Evolutionary conservation across 2,888 invertebrate species (phyloP), one percentile per base, ranked within the genome.

Genomic region (Atethmia centrago): DNA sequence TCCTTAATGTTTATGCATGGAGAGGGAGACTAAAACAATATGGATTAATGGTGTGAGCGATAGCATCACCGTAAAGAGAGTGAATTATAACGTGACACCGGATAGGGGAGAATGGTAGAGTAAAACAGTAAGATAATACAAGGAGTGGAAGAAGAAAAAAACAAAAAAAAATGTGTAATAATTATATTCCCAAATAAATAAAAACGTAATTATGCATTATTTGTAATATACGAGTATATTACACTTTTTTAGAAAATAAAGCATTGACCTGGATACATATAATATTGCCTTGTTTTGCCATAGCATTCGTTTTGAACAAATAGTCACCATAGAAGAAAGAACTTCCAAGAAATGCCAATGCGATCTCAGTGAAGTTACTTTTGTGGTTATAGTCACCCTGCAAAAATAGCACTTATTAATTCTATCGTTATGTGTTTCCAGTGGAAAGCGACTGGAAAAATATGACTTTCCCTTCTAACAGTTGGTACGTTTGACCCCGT

Each of bases 321-420:
- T 80, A 86, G 1, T 83, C 75, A 0, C 85, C 86, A 31, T 86
- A 86, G 53, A 86, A 86, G 72, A 86, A 86, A 10, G 79, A 70
- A 7, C 12, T 65, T 0, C 86, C 83, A 10, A 82, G 79, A 53
- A 86, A 85, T 56, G 64, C 59, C 10, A 67, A 19, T 0, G 68
- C 56, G 0, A 62, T 19, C 8, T 77, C 66, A 10, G 77, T 85
- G 47, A 71, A 75, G 49, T 86, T 85, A 0, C 64, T 16, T 56
- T 28, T 65, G 61, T 21, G 76, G 28, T 28, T 19, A 25, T 71
- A 76, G 19, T 70, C 8, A 1, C 79, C 74, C 85, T 86, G 86
- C 0, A 85, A 82, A 74, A 16, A 59, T 55, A 71, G 14, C 1
- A 21, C 9, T 8, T 14, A 10, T 10, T 2, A n/a, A 61, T 21